Percentiles rank a stretch among this genome's conserved stretches.
Conservation (phyloP, 2,797 vertebrate genomes). For the Thaleichthys pacificus region DNA sequence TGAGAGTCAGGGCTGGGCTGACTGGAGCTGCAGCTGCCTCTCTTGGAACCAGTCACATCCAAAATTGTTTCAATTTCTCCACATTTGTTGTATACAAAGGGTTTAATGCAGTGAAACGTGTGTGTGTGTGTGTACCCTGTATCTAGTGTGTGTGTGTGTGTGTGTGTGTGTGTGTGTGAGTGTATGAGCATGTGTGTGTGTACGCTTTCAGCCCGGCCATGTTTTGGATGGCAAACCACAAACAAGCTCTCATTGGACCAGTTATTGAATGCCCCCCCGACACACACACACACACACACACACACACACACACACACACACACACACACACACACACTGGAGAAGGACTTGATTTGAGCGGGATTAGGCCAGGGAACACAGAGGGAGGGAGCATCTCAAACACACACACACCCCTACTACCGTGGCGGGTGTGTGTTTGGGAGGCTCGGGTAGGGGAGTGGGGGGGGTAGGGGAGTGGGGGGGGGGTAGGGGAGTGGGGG, state of each 20-base stretch:
- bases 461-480: neutral
- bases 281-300: slow-evolving; percentile 4
- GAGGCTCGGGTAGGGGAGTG: slow-evolving; percentile 23
- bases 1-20: no score
- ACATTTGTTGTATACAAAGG: slow-evolving; percentile 35
- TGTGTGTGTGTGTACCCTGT: slow-evolving; percentile 5
- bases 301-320: neutral
- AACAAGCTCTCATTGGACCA: slow-evolving; percentile 60
- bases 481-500: neutral
- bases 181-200: slow-evolving; percentile 29
- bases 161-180: slow-evolving; percentile 6
- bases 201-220: slow-evolving; percentile 42
- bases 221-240: slow-evolving; percentile 58
- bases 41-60: slow-evolving; percentile 46
- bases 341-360: slow-evolving; percentile 41
- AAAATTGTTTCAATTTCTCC: slow-evolving; percentile 41
- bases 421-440: no score
- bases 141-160: no score
- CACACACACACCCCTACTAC: no score
- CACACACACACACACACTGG: slow-evolving; percentile 15
- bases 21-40: slow-evolving; percentile 48
- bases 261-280: slow-evolving; percentile 39
- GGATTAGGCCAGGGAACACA: neutral
- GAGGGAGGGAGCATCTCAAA: slow-evolving; percentile 4
- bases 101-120: slow-evolving; percentile 48